phyloP scores from a whole-genome alignment of 2,888 invertebrate species.

The Clistopyga incitator region DNA sequence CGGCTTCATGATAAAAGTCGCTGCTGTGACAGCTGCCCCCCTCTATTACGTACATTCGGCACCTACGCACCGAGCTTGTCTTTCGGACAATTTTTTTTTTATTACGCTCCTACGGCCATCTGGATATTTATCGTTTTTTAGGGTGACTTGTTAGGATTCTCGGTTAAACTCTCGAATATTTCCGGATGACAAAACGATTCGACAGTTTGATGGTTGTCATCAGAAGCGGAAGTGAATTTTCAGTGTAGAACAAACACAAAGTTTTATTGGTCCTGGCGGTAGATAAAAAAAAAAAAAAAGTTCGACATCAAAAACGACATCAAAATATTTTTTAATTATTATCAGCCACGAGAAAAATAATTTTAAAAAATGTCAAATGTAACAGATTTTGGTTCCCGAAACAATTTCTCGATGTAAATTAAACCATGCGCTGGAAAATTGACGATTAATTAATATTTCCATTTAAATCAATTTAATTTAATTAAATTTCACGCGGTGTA shows the following conservation, averaged over 20 bases:
- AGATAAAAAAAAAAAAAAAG: neutral
- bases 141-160: neutral
- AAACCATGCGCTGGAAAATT: too few species aligned
- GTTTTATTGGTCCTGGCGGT: neutral
- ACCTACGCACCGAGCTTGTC: neutral
- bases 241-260: neutral
- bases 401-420: too few species aligned
- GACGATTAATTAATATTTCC: too few species aligned
- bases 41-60: conserved; percentile 27
- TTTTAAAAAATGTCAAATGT: too few species aligned
- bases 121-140: neutral
- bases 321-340: too few species aligned
- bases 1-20: conserved; percentile 62
- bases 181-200: neutral
- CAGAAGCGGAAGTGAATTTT: neutral
- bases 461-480: too few species aligned
- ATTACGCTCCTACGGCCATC: neutral
- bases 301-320: neutral
- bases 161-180: neutral
- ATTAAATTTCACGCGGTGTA: neutral
- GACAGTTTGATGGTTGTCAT: neutral
- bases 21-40: conserved; percentile 66
- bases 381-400: too few species aligned
- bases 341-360: too few species aligned
- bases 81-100: conserved; percentile 13